Conservation (phyloP, 1,140 invertebrate species). For the Melanaphis sacchari region DNA sequence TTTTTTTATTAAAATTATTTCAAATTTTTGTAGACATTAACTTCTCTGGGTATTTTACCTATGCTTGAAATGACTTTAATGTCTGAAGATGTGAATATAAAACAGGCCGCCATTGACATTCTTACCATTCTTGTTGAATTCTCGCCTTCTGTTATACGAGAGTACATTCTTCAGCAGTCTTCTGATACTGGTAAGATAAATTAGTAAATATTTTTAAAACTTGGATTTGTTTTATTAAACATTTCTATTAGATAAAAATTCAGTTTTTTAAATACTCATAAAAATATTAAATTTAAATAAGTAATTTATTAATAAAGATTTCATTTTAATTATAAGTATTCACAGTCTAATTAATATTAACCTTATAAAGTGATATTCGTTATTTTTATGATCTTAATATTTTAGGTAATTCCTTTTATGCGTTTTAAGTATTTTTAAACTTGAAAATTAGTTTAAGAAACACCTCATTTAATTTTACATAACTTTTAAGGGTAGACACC, state of each 20-base stretch:
- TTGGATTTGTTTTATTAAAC: not conserved
- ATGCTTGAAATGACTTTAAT: slow-evolving; percentile 94
- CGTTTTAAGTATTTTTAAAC: not conserved
- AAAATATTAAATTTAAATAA: too few species aligned
- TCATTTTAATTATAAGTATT: too few species aligned
- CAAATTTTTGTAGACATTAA: slow-evolving; percentile 68
- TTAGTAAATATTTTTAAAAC: slow-evolving; percentile 62
- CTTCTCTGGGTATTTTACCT: slow-evolving; percentile 89
- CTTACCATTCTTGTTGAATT: slow-evolving; percentile 98
- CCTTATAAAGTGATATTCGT: not conserved
- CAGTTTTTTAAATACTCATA: too few species aligned
- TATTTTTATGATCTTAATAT: not conserved
- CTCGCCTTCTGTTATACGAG: slow-evolving; percentile 95
- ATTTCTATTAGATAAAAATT: too few species aligned
- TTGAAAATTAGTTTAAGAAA: not conserved
- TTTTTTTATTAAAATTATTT: slow-evolving; percentile 6
- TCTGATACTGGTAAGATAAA: slow-evolving; percentile 63
- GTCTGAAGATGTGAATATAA: slow-evolving; percentile 91
- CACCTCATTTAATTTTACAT: not conserved
- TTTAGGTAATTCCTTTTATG: not conserved
- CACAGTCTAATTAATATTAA: not conserved
- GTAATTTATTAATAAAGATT: too few species aligned
- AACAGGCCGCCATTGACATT: slow-evolving; percentile 96
- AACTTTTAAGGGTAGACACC: not conserved
- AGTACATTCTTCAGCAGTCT: slow-evolving; percentile 84